These are phyloP conservation scores for Diprion similis DNA, from an alignment of 1,140 invertebrate species.

Conservation along the genomic window DNA sequence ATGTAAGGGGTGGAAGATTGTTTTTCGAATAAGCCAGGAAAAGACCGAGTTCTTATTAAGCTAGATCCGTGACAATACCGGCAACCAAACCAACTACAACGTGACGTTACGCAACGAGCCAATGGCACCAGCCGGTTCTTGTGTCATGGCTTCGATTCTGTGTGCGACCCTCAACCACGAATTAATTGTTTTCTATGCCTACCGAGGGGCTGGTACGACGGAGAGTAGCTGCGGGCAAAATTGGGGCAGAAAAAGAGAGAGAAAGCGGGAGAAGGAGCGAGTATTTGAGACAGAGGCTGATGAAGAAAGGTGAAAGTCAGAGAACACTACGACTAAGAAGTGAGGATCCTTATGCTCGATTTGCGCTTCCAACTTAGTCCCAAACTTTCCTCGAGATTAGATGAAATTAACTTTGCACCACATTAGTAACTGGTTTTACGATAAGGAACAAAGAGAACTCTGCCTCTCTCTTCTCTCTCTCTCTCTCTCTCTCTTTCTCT, in stretches of 20 bases:
- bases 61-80: too few species aligned
- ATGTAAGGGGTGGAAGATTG: too few species aligned
- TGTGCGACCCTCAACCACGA: neutral
- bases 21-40: too few species aligned
- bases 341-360: neutral
- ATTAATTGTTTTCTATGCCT: constrained; percentile 1
- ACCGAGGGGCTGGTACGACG: neutral
- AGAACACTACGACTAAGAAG: neutral
- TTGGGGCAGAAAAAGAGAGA: neutral
- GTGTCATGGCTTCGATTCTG: neutral
- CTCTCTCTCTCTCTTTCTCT: neutral
- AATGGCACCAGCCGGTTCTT: neutral
- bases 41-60: too few species aligned
- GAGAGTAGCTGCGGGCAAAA: neutral
- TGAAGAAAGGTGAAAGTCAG: neutral
- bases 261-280: neutral
- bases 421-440: constrained; percentile 15
- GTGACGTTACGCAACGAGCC: too few species aligned
- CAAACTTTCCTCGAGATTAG: constrained; percentile 6
- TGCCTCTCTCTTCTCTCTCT: neutral
- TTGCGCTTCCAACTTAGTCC: neutral
- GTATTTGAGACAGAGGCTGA: neutral
- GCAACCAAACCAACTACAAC: too few species aligned
- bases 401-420: constrained; percentile 14
- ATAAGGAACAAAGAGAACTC: constrained; percentile 13